Percentiles rank a stretch among this genome's conserved stretches.
Evolutionary conservation across 2,888 invertebrate genomes (phyloP).

Genomic region (Heterodera filipjevi): DNA sequence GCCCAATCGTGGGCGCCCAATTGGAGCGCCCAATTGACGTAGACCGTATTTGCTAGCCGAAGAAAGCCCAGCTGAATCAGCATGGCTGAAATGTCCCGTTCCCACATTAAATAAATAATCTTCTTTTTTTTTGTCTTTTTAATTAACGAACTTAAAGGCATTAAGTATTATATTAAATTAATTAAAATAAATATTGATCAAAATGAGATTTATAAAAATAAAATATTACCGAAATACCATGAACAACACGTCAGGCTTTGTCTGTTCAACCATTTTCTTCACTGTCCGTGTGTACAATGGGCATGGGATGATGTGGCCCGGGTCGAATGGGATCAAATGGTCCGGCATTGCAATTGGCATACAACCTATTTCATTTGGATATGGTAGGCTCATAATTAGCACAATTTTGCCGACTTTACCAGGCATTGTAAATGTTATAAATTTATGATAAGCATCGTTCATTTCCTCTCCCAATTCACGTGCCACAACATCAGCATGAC

Average conservation of each 20-base stretch:
- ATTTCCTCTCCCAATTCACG: slow-evolving; percentile 16
- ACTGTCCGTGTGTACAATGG: slow-evolving; percentile 1
- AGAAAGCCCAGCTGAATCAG: no score
- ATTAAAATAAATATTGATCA: no score
- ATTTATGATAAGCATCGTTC: not conserved
- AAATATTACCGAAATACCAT: slow-evolving; percentile 16
- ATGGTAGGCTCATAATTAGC: no score
- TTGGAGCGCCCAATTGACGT: no score
- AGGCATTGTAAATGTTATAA: slow-evolving; percentile 17
- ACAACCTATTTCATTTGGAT: no score
- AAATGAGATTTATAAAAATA: no score
- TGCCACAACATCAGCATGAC: slow-evolving; percentile 23
- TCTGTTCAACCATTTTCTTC: not conserved
- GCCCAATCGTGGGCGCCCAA: no score
- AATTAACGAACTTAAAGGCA: no score
- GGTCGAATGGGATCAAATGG: slow-evolving; percentile 9
- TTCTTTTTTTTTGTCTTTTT: not conserved
- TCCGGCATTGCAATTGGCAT: slow-evolving; percentile 17
- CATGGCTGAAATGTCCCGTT: no score
- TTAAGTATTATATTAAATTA: no score
- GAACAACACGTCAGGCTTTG: slow-evolving; percentile 18
- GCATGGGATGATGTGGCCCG: slow-evolving; percentile 1
- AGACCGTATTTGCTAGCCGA: no score
- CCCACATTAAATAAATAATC: not conserved
- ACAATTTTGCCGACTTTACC: not conserved